Conservation (phyloP, 2,113 vertebrate genomes). For the Crotalus helleri region DNA sequence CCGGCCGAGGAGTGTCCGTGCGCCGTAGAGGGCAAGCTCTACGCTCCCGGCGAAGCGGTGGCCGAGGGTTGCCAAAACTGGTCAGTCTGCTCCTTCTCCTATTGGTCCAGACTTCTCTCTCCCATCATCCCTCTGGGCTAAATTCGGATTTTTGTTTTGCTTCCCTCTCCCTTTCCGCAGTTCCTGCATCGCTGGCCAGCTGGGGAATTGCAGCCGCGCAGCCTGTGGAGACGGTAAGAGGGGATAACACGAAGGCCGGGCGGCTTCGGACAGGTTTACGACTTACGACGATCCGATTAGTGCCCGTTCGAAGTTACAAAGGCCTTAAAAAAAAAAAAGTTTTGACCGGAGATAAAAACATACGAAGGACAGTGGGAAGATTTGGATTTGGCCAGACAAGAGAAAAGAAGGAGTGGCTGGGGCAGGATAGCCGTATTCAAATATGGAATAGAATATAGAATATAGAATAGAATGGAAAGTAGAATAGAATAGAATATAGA, state of each 20-base stretch:
- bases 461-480: no score
- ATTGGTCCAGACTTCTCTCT: rapidly evolving
- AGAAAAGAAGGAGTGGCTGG: no score
- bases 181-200: constrained; percentile 75
- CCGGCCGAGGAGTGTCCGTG: constrained; percentile 72
- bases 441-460: no score
- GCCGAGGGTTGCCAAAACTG: constrained; percentile 80
- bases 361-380: no score
- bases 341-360: no score
- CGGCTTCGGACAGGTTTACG: background rate
- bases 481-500: no score
- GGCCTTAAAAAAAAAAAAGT: no score
- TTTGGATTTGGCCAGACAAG: no score
- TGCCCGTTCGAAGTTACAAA: no score
- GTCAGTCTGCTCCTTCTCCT: constrained; percentile 45
- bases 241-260: background rate
- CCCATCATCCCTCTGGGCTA: constrained; percentile 26
- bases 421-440: no score
- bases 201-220: constrained; percentile 74
- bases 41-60: constrained; percentile 67
- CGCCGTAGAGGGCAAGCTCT: constrained; percentile 64
- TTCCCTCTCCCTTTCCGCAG: constrained; percentile 51
- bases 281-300: no score
- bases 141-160: rapidly evolving
- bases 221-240: constrained; percentile 74